Percentiles rank a stretch among this genome's conserved stretches.
phyloP scores from a whole-genome alignment of 2,113 vertebrate genomes.

The Silurus meridionalis region DNA sequence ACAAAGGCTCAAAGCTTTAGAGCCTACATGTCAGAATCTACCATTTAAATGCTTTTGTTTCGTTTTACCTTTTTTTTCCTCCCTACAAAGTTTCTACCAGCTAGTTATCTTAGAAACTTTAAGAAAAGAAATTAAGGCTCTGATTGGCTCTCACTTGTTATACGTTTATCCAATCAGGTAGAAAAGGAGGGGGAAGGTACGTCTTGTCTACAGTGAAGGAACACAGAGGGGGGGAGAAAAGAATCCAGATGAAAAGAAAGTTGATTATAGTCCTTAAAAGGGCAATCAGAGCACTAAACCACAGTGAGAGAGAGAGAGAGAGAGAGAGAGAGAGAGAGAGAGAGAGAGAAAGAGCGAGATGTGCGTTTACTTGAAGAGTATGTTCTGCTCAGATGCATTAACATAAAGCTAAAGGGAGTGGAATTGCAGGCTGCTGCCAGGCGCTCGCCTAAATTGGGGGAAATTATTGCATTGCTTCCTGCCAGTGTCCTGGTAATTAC shows the following conservation, averaged over 20 bases:
- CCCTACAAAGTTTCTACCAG: neutral
- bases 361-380: slow-evolving; percentile 49
- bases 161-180: neutral
- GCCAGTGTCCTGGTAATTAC: slow-evolving; percentile 74
- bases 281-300: slow-evolving; percentile 57
- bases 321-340: neutral
- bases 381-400: slow-evolving; percentile 62
- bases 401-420: slow-evolving; percentile 70
- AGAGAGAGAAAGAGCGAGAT: neutral
- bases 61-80: no score
- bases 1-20: neutral
- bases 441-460: slow-evolving; percentile 70
- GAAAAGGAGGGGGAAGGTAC: neutral
- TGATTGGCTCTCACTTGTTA: neutral
- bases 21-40: slow-evolving; percentile 13
- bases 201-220: neutral
- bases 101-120: slow-evolving; percentile 1
- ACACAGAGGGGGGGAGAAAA: neutral
- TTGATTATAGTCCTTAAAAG: slow-evolving; percentile 63
- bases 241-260: slow-evolving; percentile 32
- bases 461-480: slow-evolving; percentile 74
- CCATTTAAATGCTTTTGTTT: slow-evolving; percentile 4
- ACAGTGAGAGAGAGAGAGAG: slow-evolving; percentile 18
- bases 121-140: slow-evolving; percentile 1
- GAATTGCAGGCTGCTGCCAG: slow-evolving; percentile 73